These are phyloP conservation scores for Spodoptera picta DNA, from an alignment of 2,888 invertebrate genomes.

Conservation along the genomic window DNA sequence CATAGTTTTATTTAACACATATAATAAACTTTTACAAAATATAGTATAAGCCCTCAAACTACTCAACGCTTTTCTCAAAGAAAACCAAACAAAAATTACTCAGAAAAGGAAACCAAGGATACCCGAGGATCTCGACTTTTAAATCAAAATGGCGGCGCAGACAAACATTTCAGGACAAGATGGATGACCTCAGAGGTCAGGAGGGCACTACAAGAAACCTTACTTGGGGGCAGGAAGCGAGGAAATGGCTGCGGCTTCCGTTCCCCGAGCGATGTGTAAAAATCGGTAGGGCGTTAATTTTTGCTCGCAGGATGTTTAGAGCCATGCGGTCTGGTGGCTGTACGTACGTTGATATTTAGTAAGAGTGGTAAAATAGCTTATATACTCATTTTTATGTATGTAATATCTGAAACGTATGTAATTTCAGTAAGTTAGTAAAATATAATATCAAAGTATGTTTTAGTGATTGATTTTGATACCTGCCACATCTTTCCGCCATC, in stretches of 20 bases:
- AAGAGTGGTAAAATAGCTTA: no score
- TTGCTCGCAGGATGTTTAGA: conserved; percentile 41
- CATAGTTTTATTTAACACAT: no score
- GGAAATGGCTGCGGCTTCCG: conserved; percentile 74
- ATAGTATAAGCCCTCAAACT: no score
- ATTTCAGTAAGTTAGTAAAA: no score
- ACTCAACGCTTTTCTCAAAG: background rate
- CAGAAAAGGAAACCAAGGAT: conserved; percentile 13
- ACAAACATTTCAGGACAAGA: conserved; percentile 66
- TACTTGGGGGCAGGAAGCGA: conserved; percentile 69
- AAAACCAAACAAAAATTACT: background rate
- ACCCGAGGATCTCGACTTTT: conserved; percentile 43
- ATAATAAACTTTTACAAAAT: no score
- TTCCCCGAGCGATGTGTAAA: conserved; percentile 54
- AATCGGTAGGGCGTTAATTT: conserved; percentile 62
- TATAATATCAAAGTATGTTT: no score
- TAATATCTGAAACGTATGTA: background rate
- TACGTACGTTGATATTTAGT: background rate
- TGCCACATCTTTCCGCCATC: no score
- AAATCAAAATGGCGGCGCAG: conserved; percentile 61
- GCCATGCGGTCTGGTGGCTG: conserved; percentile 4
- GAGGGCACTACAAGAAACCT: conserved; percentile 62
- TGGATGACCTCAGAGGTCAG: conserved; percentile 67
- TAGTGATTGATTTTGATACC: no score
- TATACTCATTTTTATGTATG: background rate